Evolutionary conservation across 2,113 vertebrate genomes (phyloP).

Genomic region (Bombycilla garrulus): DNA sequence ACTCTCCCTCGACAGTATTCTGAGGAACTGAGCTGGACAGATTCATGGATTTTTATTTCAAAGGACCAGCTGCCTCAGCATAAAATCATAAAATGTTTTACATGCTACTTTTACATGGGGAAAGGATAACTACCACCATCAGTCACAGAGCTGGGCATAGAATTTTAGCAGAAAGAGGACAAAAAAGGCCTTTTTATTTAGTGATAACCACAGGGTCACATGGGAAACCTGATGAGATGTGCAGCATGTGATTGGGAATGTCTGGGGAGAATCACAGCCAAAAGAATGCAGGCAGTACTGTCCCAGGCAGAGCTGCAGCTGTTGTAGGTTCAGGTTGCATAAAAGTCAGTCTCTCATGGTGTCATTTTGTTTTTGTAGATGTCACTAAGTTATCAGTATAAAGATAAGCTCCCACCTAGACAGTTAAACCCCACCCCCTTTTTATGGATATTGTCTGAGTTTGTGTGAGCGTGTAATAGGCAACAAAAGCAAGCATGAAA

Average conservation of each 20-base stretch:
- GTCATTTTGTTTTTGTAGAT: background rate
- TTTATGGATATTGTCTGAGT: background rate
- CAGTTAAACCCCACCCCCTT: background rate
- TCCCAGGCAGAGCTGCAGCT: background rate
- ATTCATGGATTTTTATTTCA: background rate
- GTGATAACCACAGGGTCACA: background rate
- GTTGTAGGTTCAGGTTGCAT: background rate
- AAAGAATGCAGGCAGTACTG: background rate
- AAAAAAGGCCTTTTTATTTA: background rate
- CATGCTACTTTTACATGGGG: background rate
- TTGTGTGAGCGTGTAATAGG: background rate
- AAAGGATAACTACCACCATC: background rate
- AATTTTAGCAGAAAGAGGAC: background rate
- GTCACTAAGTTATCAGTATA: background rate
- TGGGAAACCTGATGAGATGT: background rate
- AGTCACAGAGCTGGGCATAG: background rate
- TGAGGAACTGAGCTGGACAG: background rate
- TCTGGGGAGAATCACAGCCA: background rate
- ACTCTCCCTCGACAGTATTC: background rate
- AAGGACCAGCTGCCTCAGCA: background rate
- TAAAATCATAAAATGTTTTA: background rate
- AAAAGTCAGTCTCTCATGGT: background rate
- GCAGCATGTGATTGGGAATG: background rate
- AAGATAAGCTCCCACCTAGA: background rate
- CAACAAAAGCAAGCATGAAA: background rate